Percentiles rank a stretch among this genome's conserved stretches.
Evolutionary conservation across 2,797 vertebrate genomes (phyloP).

Genomic region (Pogoniulus pusillus): DNA sequence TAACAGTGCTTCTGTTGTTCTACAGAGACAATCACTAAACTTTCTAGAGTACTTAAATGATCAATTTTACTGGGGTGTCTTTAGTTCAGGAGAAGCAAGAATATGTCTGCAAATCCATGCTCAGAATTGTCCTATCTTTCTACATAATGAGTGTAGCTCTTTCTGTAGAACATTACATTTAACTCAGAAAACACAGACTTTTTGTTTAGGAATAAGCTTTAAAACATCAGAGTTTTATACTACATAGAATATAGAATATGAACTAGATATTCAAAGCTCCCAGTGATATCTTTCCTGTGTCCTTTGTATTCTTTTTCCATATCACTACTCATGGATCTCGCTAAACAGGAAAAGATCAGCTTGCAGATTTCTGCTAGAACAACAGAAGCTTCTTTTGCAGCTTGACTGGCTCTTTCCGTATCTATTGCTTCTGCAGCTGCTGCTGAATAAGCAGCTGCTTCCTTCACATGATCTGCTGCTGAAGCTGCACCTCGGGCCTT

Average conservation of each 20-base stretch:
- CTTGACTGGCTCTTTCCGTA: conserved; percentile 8
- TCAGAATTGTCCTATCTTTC: not conserved
- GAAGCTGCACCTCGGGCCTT: conserved; percentile 7
- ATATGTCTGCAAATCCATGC: not conserved
- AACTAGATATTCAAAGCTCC: not conserved
- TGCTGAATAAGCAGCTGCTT: conserved; percentile 48
- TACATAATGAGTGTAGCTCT: not conserved
- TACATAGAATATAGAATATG: not conserved
- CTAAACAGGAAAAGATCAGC: conserved; percentile 10
- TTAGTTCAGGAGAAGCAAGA: not conserved
- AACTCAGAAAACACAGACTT: not conserved
- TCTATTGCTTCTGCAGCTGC: conserved; percentile 49
- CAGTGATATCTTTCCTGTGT: not conserved
- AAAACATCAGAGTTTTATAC: not conserved
- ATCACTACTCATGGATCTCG: not conserved
- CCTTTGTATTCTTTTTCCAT: not conserved
- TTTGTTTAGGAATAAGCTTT: not conserved
- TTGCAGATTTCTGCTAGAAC: conserved; percentile 44
- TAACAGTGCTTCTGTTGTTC: not conserved
- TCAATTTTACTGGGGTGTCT: not conserved
- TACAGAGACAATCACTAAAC: not conserved
- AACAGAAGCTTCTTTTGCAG: conserved; percentile 53
- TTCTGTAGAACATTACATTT: not conserved
- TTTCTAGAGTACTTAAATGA: not conserved
- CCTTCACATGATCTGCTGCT: conserved; percentile 10